These are phyloP conservation scores for Bimastos eiseni DNA, from an alignment of 2,888 invertebrate species.

Conservation along the genomic window DNA sequence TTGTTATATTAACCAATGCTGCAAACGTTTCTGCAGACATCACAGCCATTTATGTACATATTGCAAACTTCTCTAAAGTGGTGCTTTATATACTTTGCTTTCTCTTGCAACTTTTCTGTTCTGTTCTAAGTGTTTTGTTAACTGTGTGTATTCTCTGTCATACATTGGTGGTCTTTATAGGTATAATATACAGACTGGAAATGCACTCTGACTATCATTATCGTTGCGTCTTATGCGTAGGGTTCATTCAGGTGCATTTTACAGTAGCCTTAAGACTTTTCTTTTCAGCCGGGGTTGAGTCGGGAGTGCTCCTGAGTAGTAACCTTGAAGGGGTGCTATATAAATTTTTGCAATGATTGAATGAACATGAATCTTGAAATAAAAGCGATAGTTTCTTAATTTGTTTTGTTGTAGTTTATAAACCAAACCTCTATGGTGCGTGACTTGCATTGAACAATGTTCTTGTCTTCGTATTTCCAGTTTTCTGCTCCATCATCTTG, in stretches of 20 bases:
- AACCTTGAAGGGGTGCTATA: too few species aligned
- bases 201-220: too few species aligned
- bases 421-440: too few species aligned
- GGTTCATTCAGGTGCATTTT: too few species aligned
- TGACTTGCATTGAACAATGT: not conserved
- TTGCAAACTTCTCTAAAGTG: not conserved
- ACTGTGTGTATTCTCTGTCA: not conserved
- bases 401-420: not conserved
- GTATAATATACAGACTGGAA: not conserved
- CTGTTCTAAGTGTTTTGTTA: not conserved
- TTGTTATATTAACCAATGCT: not conserved
- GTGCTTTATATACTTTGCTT: too few species aligned
- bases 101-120: too few species aligned
- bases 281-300: too few species aligned
- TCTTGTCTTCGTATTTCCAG: constrained; percentile 52
- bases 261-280: too few species aligned
- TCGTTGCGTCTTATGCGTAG: too few species aligned
- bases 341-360: too few species aligned
- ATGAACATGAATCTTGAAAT: too few species aligned
- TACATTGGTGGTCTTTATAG: not conserved
- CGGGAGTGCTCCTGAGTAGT: too few species aligned
- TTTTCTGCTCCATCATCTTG: constrained; percentile 67
- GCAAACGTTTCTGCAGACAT: not conserved
- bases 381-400: not conserved
- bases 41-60: not conserved